A percentile compares a stretch with the other conserved stretches of the same genome.
These are phyloP conservation scores for Drosophila cardini DNA, from an alignment of 1,140 invertebrate genomes.

Conservation along the genomic window DNA sequence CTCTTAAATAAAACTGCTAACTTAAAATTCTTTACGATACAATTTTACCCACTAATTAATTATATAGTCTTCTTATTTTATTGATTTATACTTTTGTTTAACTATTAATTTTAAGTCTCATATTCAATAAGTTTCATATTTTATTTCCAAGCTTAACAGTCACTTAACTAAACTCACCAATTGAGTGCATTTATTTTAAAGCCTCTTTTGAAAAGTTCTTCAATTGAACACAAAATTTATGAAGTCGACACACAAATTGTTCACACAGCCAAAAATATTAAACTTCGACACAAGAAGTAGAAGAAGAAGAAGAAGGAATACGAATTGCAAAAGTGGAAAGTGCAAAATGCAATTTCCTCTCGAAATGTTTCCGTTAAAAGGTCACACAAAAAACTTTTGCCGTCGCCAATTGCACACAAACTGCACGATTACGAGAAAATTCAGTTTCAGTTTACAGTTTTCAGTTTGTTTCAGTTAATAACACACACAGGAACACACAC, in stretches of 20 bases:
- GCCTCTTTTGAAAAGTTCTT: not conserved
- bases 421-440: conserved; percentile 37
- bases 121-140: not conserved
- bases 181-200: conserved; percentile 10
- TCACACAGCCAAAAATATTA: not conserved
- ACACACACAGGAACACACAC: conserved; percentile 12
- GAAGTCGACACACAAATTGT: conserved; percentile 1
- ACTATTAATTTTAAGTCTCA: not conserved
- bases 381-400: conserved; percentile 62
- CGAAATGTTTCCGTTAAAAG: conserved; percentile 31
- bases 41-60: too few relatives aligned
- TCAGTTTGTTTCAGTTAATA: conserved; percentile 22
- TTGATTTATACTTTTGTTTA: not conserved
- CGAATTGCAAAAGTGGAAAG: conserved; percentile 32
- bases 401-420: conserved; percentile 44
- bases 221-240: not conserved
- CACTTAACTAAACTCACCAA: conserved; percentile 12
- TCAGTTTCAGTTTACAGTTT: conserved; percentile 22
- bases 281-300: conserved; percentile 20
- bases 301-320: conserved; percentile 22
- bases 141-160: not conserved
- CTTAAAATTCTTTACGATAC: too few relatives aligned
- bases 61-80: too few relatives aligned
- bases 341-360: conserved; percentile 47
- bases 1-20: too few relatives aligned